phyloP scores from a whole-genome alignment of 2,888 invertebrate genomes.

The Gastrophysa polygoni region DNA sequence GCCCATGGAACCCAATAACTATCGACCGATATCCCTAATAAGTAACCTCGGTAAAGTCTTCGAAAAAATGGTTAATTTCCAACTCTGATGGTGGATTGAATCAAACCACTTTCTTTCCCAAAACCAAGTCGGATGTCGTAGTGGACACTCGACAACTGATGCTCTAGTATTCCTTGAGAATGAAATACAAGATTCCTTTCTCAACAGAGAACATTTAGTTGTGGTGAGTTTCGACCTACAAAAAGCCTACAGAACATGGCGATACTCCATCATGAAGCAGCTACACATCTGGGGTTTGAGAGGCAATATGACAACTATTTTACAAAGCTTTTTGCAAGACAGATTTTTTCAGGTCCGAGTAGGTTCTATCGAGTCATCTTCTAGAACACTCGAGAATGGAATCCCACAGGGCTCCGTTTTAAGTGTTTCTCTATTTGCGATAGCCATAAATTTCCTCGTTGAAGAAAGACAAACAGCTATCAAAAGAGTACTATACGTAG shows the following conservation, averaged over 20 bases:
- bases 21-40: no score
- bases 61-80: not conserved
- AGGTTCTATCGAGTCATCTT: no score
- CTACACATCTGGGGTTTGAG: conserved; percentile 23
- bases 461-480: no score
- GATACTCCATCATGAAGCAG: conserved; percentile 13
- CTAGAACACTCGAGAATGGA: no score
- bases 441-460: no score
- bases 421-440: no score
- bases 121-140: not conserved
- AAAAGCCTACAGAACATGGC: conserved; percentile 16
- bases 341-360: no score
- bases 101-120: conserved; percentile 3
- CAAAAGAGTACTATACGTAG: no score
- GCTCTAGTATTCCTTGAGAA: not conserved
- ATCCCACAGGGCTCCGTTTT: no score
- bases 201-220: not conserved
- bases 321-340: no score
- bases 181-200: not conserved
- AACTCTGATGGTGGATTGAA: not conserved
- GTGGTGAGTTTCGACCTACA: conserved; percentile 9
- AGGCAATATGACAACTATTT: not conserved
- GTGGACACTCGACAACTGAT: no score
- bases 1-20: no score
- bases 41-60: conserved; percentile 1